A percentile compares a stretch with the other conserved stretches of the same genome.
These are phyloP conservation scores for Lipophrys pholis DNA, from an alignment of 2,113 vertebrate species.

Conservation along the genomic window DNA sequence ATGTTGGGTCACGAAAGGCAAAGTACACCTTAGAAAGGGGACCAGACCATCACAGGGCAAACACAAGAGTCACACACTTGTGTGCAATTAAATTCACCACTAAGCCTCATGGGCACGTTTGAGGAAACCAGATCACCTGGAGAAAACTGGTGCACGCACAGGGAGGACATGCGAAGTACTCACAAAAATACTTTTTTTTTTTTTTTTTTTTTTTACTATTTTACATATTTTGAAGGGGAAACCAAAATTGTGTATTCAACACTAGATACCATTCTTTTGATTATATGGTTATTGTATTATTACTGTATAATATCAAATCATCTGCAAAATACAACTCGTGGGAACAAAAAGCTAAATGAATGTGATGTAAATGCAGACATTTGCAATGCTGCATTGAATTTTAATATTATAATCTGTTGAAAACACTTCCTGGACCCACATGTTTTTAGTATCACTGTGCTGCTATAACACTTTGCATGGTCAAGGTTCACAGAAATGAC, in stretches of 20 bases:
- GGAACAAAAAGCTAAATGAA: constrained; percentile 4
- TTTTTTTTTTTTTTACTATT: too few species aligned
- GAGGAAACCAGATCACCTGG: too few species aligned
- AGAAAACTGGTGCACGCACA: too few species aligned
- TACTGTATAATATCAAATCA: neutral
- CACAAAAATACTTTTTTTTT: too few species aligned
- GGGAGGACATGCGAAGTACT: too few species aligned
- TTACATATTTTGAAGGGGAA: too few species aligned
- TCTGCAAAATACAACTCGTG: neutral
- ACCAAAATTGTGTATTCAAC: neutral
- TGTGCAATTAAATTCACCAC: too few species aligned
- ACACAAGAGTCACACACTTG: too few species aligned
- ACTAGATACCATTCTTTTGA: neutral
- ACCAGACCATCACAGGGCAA: too few species aligned
- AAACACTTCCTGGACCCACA: neutral
- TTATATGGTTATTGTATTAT: neutral
- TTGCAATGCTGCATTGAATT: constrained; percentile 32
- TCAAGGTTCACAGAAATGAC: constrained; percentile 4
- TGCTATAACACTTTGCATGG: constrained; percentile 31
- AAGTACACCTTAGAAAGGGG: too few species aligned
- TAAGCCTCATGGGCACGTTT: too few species aligned
- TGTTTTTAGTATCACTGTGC: neutral
- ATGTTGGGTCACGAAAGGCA: too few species aligned
- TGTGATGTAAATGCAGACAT: constrained; percentile 39
- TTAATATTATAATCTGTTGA: constrained; percentile 36